phyloP scores from a whole-genome alignment of 1,140 invertebrate species.

The Mamestra configurata region DNA sequence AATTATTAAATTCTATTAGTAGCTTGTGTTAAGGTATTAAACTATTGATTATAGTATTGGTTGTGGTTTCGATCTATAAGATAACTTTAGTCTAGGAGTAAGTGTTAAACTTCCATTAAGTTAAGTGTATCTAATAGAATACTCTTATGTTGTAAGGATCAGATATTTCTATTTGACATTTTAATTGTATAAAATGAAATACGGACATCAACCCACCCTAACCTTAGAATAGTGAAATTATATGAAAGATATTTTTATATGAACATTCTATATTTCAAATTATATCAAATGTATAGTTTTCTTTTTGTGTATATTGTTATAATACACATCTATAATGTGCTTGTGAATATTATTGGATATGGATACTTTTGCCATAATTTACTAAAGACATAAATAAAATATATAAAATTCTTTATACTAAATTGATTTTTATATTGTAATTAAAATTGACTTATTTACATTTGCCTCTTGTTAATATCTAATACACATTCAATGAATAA shows the following conservation, averaged over 20 bases:
- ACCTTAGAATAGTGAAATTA: slow-evolving; percentile 75
- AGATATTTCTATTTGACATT: slow-evolving; percentile 36
- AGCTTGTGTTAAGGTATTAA: background rate
- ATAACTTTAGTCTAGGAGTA: slow-evolving; percentile 55
- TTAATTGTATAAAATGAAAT: slow-evolving; percentile 72
- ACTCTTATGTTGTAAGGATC: background rate
- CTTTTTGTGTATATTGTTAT: slow-evolving; percentile 3
- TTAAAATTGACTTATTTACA: background rate
- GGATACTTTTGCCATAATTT: background rate
- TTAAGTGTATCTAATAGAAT: slow-evolving; percentile 22
- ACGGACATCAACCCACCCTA: slow-evolving; percentile 86
- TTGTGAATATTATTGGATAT: slow-evolving; percentile 17
- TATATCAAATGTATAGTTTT: slow-evolving; percentile 36
- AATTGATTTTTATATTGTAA: background rate
- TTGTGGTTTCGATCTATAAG: slow-evolving; percentile 54
- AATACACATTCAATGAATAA: background rate
- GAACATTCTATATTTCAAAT: slow-evolving; percentile 50
- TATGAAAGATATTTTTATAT: slow-evolving; percentile 60
- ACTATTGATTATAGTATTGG: slow-evolving; percentile 49
- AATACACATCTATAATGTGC: background rate
- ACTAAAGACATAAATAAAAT: background rate
- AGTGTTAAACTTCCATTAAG: slow-evolving; percentile 37
- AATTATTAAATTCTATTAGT: slow-evolving; percentile 16
- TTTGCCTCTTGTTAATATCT: background rate
- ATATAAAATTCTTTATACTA: background rate